These are phyloP conservation scores for Leuctra nigra DNA, from an alignment of 2,888 invertebrate species.

Conservation along the genomic window DNA sequence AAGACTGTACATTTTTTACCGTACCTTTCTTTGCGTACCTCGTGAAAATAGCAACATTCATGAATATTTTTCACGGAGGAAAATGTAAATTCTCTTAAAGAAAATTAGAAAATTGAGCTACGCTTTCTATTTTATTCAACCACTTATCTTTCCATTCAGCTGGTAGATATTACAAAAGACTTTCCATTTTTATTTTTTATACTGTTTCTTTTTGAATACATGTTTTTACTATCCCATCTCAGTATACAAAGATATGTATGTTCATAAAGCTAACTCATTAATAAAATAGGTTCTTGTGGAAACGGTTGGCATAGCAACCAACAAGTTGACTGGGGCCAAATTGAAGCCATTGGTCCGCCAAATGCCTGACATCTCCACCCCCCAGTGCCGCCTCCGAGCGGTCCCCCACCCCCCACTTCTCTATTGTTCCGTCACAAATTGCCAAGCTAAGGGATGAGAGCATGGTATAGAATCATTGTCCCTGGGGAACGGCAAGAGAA, in stretches of 20 bases:
- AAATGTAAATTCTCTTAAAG: background rate
- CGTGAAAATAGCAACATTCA: no score
- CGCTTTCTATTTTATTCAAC: background rate
- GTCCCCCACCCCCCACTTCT: slow-evolving; percentile 4
- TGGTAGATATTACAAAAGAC: no score
- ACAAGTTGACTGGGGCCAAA: background rate
- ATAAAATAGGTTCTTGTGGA: slow-evolving; percentile 3
- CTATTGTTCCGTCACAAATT: slow-evolving; percentile 16
- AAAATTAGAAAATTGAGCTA: background rate
- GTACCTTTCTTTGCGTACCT: no score
- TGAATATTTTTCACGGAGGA: no score
- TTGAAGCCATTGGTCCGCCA: slow-evolving; percentile 22
- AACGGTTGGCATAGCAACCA: background rate
- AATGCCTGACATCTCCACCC: slow-evolving; percentile 39
- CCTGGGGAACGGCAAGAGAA: no score
- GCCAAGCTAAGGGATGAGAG: background rate
- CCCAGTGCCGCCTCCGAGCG: slow-evolving; percentile 40
- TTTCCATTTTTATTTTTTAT: no score
- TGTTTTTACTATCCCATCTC: no score
- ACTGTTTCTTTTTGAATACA: no score
- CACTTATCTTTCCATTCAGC: background rate
- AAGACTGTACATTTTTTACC: no score
- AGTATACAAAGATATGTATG: no score
- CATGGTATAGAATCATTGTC: no score
- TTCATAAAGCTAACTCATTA: slow-evolving; percentile 10